Base-by-base conservation (phyloP, 2,888 invertebrate genomes). In the Drosophila mettleri region DNA sequence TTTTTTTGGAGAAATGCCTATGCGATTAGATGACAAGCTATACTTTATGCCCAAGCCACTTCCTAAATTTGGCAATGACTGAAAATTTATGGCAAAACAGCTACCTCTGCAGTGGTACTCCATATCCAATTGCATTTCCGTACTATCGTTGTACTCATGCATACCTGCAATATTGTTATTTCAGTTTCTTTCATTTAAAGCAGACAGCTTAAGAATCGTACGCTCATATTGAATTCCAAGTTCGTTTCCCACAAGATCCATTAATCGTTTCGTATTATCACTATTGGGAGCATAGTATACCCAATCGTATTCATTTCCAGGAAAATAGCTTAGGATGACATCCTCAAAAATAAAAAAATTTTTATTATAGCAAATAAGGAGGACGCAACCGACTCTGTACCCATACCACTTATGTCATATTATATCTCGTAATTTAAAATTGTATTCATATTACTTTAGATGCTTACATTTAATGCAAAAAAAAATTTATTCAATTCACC, bases 11-110 rank as follows among this genome's bases (percentile, higher is more conserved):
- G 89, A 86, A 60, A 92, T 92, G 1, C 89, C 75, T 4, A 84
- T 78, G 14, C 79, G 75, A 39, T 92, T 92, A 65, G 93, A 92
- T 4, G 93, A 92, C 20, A 94, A 92, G 0, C 93, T 93, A 84
- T 94, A 94, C 2, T 75, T 88, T 0, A 87, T 66, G 9, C 43
- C 33, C 1, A 27, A 31, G 0, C 69, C 74, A 5, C 7, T 2
- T 9, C 54, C 41, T 2, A 48, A 41, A 3, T 65, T 53, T 0
- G 89, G 80, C 38, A 87, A 66, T 9, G 77, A 41, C 18, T 86
- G 46, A 51, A 89, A 91, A 53, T 78, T 18, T 3, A 91, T 81
- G 1, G 85, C 89, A 66, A 91, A 91, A 31, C 90, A 90, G 20
- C 78, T 89, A 1, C 86, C 80, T 12, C 60, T 73, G 39, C 89